Evolutionary conservation across 2,888 invertebrate genomes (phyloP).

Genomic region (Leucania comma): DNA sequence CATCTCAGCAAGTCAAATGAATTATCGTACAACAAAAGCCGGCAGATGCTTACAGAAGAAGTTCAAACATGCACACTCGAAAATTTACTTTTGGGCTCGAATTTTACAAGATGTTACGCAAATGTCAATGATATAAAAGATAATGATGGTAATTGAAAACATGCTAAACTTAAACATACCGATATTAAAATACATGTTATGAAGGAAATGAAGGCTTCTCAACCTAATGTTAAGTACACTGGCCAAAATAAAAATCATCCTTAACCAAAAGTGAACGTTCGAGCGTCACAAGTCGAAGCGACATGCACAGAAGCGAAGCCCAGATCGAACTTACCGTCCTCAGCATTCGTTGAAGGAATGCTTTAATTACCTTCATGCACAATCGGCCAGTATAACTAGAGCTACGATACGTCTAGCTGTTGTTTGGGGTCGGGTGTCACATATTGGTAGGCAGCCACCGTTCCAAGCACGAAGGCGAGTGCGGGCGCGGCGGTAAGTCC

Average conservation of each 20-base stretch:
- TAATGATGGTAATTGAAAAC: slow-evolving; percentile 25
- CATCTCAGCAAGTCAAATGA: slow-evolving; percentile 90
- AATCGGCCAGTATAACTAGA: slow-evolving; percentile 84
- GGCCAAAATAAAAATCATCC: slow-evolving; percentile 22
- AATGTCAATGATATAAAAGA: slow-evolving; percentile 20
- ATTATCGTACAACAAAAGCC: slow-evolving; percentile 79
- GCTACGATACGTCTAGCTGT: slow-evolving; percentile 85
- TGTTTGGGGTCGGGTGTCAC: slow-evolving; percentile 82
- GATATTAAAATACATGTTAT: slow-evolving; percentile 17
- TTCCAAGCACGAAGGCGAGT: slow-evolving; percentile 87
- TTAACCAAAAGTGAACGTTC: slow-evolving; percentile 63
- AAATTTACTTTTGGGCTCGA: slow-evolving; percentile 79
- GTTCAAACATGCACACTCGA: slow-evolving; percentile 72
- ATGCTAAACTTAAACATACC: slow-evolving; percentile 33
- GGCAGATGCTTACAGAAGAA: slow-evolving; percentile 66
- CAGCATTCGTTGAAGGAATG: slow-evolving; percentile 89
- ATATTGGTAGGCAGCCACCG: slow-evolving; percentile 85
- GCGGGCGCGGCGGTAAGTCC: slow-evolving; percentile 86
- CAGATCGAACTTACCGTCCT: slow-evolving; percentile 84
- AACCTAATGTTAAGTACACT: slow-evolving; percentile 23
- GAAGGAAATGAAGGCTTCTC: slow-evolving; percentile 37
- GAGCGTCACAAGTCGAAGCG: slow-evolving; percentile 60
- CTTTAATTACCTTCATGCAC: slow-evolving; percentile 87
- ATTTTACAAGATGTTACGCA: neutral
- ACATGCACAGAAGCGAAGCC: slow-evolving; percentile 79